phyloP scores from a whole-genome alignment of 53 echinoderm and acorn worm species.

The Crossaster papposus region DNA sequence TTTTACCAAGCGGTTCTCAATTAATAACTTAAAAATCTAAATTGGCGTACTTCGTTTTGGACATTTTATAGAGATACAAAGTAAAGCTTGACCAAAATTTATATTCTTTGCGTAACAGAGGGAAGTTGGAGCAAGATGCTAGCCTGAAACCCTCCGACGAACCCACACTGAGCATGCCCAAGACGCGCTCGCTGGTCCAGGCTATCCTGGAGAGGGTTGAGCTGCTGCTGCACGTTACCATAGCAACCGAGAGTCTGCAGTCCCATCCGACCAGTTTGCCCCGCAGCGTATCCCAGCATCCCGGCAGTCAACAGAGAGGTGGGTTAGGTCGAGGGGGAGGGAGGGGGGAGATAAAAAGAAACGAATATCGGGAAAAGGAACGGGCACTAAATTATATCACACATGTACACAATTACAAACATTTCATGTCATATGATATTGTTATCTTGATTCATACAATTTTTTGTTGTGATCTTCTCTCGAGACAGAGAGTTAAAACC shows the following conservation, averaged over 20 bases:
- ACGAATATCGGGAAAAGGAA: no score
- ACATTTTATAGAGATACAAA: background rate
- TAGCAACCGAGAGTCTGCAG: constrained; percentile 65
- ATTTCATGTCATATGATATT: no score
- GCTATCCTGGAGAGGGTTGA: constrained; percentile 81
- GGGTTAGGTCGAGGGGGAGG: background rate
- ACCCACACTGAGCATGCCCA: constrained; percentile 59
- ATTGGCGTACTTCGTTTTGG: background rate
- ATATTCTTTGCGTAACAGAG: constrained; percentile 37
- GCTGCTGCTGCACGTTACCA: constrained; percentile 73
- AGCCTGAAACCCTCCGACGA: constrained; percentile 56
- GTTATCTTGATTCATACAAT: no score
- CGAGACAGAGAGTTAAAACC: no score
- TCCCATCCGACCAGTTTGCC: constrained; percentile 50
- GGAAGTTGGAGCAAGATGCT: constrained; percentile 68
- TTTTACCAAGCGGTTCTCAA: no score
- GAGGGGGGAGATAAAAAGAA: background rate
- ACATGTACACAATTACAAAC: no score
- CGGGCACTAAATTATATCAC: no score
- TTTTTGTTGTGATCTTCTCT: no score
- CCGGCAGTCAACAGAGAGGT: constrained; percentile 41
- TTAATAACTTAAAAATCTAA: background rate
- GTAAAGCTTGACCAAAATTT: background rate
- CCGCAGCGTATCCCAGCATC: constrained; percentile 67
- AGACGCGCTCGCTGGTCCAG: constrained; percentile 69